phyloP scores from a whole-genome alignment of 2,888 invertebrate species.

The Spisula subtruncata region DNA sequence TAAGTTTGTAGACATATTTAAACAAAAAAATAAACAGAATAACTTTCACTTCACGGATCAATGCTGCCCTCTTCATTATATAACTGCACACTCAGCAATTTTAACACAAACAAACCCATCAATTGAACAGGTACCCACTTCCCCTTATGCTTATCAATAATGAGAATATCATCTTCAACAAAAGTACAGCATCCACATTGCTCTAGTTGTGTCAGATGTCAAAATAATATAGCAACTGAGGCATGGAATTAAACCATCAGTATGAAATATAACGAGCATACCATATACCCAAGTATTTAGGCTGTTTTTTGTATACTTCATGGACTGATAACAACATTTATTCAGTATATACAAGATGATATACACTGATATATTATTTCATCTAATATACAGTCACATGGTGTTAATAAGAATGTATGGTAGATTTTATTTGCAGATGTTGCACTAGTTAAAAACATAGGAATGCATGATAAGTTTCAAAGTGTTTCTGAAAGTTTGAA shows the following conservation, averaged over 20 bases:
- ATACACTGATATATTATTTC: background rate
- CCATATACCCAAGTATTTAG: background rate
- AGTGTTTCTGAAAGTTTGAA: too few species aligned
- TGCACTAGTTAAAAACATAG: background rate
- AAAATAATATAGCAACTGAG: conserved; percentile 18
- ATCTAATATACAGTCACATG: background rate
- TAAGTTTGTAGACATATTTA: too few species aligned
- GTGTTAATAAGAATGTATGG: background rate
- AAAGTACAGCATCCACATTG: background rate
- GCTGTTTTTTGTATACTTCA: background rate
- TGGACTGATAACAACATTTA: background rate
- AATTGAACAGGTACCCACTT: background rate
- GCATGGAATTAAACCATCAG: background rate
- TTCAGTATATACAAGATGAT: background rate
- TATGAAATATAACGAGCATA: background rate
- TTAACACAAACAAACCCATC: background rate
- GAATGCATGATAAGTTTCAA: background rate
- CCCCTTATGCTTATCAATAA: background rate
- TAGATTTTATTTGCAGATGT: background rate
- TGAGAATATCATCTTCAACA: background rate
- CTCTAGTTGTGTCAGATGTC: background rate
- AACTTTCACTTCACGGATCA: too few species aligned
- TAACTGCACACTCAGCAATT: conserved; percentile 9
- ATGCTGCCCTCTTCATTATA: background rate
- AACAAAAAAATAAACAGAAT: too few species aligned